These are phyloP conservation scores for Eleginops maclovinus DNA, from an alignment of 2,113 vertebrate species.

Conservation along the genomic window DNA sequence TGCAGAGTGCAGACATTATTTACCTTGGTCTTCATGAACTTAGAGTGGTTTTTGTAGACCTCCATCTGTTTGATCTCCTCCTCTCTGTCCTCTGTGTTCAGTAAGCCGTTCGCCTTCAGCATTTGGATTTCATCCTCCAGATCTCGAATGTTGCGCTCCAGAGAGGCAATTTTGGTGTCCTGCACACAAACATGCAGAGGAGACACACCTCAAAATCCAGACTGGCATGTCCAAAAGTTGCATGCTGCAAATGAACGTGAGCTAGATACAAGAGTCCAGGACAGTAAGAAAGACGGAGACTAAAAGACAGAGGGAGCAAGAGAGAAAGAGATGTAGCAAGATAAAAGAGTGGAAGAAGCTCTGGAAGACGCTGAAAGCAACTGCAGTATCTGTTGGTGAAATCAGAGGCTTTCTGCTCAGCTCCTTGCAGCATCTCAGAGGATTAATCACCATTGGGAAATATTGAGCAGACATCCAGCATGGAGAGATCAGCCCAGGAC, in stretches of 20 bases:
- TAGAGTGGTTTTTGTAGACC: constrained; percentile 99
- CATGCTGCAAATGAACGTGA: constrained; percentile 40
- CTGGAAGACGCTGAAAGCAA: constrained; percentile 58
- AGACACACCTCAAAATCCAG: constrained; percentile 73
- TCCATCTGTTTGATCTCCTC: constrained; percentile 99
- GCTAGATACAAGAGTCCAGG: constrained; percentile 32
- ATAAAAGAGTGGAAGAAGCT: constrained; percentile 44
- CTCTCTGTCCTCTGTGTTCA: constrained; percentile 96
- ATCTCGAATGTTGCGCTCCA: constrained; percentile 98
- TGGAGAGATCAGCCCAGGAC: constrained; percentile 62
- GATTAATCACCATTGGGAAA: constrained; percentile 83
- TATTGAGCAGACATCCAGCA: constrained; percentile 78
- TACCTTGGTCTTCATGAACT: constrained; percentile 99
- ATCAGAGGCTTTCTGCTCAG: constrained; percentile 71
- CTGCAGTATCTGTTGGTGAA: constrained; percentile 77
- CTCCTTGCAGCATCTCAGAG: constrained; percentile 66
- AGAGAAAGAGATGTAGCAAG: constrained; percentile 27
- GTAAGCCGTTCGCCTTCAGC: constrained; percentile 96
- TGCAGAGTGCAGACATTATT: constrained; percentile 21
- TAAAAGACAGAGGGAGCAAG: constrained; percentile 15
- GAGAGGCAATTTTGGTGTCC: constrained; percentile 99
- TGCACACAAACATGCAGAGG: constrained; percentile 80
- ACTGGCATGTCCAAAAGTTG: constrained; percentile 62
- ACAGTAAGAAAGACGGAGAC: constrained; percentile 18
- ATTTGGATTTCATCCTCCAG: constrained; percentile 99